Conservation (phyloP, 2,797 vertebrate genomes). For the Zalophus californianus region DNA sequence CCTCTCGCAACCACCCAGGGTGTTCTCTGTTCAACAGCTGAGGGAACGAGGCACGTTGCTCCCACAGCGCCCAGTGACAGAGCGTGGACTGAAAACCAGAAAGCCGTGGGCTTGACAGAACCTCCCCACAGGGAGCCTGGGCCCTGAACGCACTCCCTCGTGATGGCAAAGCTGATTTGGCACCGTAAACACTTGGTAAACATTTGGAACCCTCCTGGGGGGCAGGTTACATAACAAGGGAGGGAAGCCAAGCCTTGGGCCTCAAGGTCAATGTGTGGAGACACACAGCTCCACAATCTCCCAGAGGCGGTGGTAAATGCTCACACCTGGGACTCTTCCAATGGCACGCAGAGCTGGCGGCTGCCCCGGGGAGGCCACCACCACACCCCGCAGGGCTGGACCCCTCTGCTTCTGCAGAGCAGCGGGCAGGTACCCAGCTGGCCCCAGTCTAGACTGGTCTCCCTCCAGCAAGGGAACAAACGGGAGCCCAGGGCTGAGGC, state of each 20-base stretch:
- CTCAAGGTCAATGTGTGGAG: not conserved
- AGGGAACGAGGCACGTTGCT: not conserved
- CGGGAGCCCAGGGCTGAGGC: not conserved
- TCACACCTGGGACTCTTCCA: not conserved
- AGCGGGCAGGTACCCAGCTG: accelerated
- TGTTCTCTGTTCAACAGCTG: not conserved
- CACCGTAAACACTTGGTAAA: not conserved
- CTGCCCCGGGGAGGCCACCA: not conserved
- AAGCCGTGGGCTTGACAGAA: accelerated
- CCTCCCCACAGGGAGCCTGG: not conserved
- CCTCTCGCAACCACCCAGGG: not conserved
- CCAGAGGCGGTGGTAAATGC: not conserved
- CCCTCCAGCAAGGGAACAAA: not conserved
- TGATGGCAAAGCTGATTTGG: accelerated
- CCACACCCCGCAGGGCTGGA: not conserved
- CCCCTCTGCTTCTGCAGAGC: accelerated
- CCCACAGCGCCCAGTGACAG: not conserved
- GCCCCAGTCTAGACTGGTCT: not conserved
- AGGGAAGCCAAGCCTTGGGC: not conserved
- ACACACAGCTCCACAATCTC: too few relatives aligned
- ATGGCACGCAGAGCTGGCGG: not conserved
- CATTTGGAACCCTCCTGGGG: not conserved
- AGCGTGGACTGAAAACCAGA: not conserved
- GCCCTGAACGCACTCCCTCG: not conserved
- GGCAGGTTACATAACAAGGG: not conserved